Evolutionary conservation across 2,888 invertebrate species (phyloP).

Genomic region (Leptinotarsa haldemani): DNA sequence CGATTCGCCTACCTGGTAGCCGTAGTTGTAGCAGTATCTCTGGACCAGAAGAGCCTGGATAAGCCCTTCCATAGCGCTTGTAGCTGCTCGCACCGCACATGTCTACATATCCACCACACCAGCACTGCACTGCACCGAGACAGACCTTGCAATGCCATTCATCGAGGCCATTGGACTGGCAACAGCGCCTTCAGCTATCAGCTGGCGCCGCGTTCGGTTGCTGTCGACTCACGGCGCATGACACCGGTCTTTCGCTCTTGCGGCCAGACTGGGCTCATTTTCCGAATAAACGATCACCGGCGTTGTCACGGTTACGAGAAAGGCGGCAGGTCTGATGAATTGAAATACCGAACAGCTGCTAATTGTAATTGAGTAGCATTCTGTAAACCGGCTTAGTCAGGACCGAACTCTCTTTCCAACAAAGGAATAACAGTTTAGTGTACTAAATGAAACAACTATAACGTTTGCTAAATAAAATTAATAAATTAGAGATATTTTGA

Average conservation of each 20-base stretch:
- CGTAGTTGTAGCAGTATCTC: conserved; percentile 60
- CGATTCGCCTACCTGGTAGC: conserved; percentile 59
- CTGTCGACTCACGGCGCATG: conserved; percentile 42
- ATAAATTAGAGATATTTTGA: too few relatives aligned
- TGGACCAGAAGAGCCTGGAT: conserved; percentile 64
- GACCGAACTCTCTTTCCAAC: too few relatives aligned
- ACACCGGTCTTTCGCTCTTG: conserved; percentile 42
- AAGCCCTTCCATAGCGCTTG: conserved; percentile 65
- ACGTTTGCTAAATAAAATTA: too few relatives aligned
- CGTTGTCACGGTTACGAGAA: conserved; percentile 25
- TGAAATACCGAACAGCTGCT: neutral
- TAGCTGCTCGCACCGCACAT: conserved; percentile 53
- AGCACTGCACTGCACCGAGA: conserved; percentile 66
- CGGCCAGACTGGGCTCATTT: conserved; percentile 41
- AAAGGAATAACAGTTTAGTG: too few relatives aligned
- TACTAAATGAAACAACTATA: too few relatives aligned
- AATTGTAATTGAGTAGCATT: too few relatives aligned
- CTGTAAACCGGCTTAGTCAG: too few relatives aligned
- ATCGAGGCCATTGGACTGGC: conserved; percentile 74
- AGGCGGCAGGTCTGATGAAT: neutral
- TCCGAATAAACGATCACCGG: conserved; percentile 26
- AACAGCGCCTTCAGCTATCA: conserved; percentile 63
- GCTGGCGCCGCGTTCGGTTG: conserved; percentile 61
- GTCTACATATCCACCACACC: conserved; percentile 52
- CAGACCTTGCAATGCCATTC: conserved; percentile 73